Evolutionary conservation across 2,797 vertebrate genomes (phyloP).

Genomic region (Silurus lanzhouensis): DNA sequence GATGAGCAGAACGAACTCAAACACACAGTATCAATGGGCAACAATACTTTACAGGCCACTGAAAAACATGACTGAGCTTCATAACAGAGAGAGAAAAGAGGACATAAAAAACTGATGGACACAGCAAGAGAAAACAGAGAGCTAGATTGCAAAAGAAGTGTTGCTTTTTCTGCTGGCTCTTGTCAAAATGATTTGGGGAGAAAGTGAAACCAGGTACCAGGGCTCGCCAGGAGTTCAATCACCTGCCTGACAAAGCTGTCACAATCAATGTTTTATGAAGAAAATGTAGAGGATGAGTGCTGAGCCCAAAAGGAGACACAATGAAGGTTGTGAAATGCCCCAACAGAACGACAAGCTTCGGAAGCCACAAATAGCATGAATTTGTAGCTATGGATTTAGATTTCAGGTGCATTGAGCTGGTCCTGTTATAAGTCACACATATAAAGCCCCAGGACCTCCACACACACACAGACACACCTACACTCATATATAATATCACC

Average conservation of each 20-base stretch:
- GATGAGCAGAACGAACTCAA: neutral
- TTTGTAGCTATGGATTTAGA: conserved; percentile 27
- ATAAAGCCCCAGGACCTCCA: conserved; percentile 24
- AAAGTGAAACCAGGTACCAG: conserved; percentile 44
- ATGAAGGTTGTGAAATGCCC: conserved; percentile 62
- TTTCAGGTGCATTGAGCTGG: conserved; percentile 42
- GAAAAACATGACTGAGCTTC: neutral
- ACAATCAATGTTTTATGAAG: conserved; percentile 67
- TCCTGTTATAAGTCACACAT: conserved; percentile 46
- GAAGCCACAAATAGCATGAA: conserved; percentile 22
- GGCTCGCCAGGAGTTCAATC: conserved; percentile 69
- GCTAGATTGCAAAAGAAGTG: neutral
- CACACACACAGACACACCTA: conserved; percentile 27
- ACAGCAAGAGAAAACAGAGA: conserved; percentile 20
- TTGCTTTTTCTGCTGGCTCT: conserved; percentile 11
- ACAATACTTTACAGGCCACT: neutral
- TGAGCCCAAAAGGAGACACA: conserved; percentile 54
- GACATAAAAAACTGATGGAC: conserved; percentile 9
- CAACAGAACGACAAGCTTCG: conserved; percentile 48
- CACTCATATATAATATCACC: conserved; percentile 19
- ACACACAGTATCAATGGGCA: conserved; percentile 8
- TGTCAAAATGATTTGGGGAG: conserved; percentile 37
- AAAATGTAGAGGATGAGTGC: conserved; percentile 55
- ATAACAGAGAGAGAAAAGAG: neutral
- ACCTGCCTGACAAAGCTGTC: conserved; percentile 76